Evolutionary conservation across 2,888 invertebrate species (phyloP).

Genomic region (Embidobia sp.): DNA sequence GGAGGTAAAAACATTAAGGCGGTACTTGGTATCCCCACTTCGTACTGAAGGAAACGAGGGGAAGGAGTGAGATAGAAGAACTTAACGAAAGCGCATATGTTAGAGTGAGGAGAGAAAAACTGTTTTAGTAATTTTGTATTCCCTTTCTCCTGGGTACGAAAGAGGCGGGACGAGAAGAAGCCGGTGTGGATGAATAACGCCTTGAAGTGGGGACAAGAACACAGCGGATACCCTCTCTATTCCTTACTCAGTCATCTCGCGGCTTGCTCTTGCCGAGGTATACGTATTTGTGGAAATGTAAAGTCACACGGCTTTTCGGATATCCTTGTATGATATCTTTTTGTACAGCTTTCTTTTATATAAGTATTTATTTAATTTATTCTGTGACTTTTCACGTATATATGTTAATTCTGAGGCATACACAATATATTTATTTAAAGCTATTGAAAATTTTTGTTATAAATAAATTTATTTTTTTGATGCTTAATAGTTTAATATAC

Average conservation of each 20-base stretch:
- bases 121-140: conserved; percentile 56
- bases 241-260: conserved; percentile 79
- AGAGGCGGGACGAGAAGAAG: conserved; percentile 62
- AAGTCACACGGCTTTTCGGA: background rate
- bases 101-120: conserved; percentile 51
- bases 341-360: no score
- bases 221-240: conserved; percentile 65
- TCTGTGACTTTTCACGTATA: no score
- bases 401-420: no score
- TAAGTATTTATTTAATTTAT: no score
- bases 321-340: no score
- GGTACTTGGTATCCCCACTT: conserved; percentile 53
- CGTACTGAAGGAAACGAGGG: conserved; percentile 32
- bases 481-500: no score
- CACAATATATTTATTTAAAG: no score
- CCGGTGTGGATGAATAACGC: conserved; percentile 54
- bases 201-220: conserved; percentile 61
- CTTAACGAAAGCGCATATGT: conserved; percentile 5
- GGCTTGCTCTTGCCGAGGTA: conserved; percentile 79
- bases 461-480: no score
- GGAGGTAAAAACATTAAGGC: conserved; percentile 66
- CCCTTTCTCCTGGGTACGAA: conserved; percentile 35
- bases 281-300: conserved; percentile 67
- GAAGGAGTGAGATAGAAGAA: conserved; percentile 55
- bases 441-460: no score